Percentiles rank a stretch among this genome's conserved stretches.
Evolutionary conservation across 2,113 vertebrate genomes (phyloP).

Genomic region (Phyllostomus hastatus): DNA sequence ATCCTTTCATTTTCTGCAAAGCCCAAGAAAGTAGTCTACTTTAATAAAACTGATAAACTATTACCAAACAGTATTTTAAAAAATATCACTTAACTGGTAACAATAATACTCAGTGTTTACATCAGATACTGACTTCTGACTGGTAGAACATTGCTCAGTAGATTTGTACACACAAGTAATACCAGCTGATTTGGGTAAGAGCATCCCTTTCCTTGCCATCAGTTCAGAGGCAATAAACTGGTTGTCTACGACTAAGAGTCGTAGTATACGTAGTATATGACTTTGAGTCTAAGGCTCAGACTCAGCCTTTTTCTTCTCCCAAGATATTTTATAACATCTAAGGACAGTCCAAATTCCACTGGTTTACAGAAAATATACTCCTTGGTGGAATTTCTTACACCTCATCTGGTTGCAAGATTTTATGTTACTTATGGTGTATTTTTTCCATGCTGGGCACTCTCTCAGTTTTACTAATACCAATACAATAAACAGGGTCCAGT

Average conservation of each 20-base stretch:
- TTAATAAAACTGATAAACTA: conserved; percentile 2
- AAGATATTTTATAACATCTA: neutral
- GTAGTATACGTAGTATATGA: no score
- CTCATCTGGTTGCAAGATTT: neutral
- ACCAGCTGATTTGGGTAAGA: neutral
- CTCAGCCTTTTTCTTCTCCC: neutral
- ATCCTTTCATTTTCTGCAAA: conserved; percentile 26
- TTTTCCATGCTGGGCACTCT: neutral
- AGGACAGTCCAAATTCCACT: neutral
- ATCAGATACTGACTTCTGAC: neutral
- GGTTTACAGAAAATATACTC: neutral
- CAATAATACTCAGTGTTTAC: neutral
- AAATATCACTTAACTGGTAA: neutral
- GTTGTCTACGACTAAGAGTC: neutral
- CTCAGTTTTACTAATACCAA: neutral
- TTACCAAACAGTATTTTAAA: neutral
- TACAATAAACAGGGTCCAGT: neutral
- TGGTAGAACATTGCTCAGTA: neutral
- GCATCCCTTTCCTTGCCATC: neutral
- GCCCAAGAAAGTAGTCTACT: neutral
- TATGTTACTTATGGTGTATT: neutral
- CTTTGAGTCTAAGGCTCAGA: neutral
- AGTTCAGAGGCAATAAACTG: neutral
- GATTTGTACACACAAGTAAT: no score
- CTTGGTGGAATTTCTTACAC: neutral